Base-by-base conservation (phyloP, 2,888 invertebrate species). In the Odontothrips loti region DNA sequence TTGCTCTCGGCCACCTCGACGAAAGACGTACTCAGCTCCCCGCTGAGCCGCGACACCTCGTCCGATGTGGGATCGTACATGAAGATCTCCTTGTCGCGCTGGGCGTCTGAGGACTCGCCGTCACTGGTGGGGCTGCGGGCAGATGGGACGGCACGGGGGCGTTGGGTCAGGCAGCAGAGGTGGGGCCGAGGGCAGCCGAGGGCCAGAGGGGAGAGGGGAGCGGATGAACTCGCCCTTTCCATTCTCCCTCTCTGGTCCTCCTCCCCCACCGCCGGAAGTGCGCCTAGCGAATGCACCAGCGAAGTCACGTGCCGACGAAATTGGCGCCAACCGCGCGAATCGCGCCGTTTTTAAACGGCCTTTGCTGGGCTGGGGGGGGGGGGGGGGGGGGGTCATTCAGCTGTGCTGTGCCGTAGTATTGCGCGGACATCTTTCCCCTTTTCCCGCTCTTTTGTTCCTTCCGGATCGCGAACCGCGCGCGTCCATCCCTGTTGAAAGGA, bases 1-100 rank as follows among this genome's bases (percentile, higher is more conserved):
- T 96, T 96, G 84, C 94, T 94, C 88, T 95, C 95, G 34, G 96
- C 96, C 79, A 95, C 95, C 86, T 94, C 93, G 1, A 95, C 95
- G 85, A 96, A 96, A 63, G 95, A 94, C 80, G 92, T 91, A 8
- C 95, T 95, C 80, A 96, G 89, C 85, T 95, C 95, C 1, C 96
- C 95, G 84, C 91, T 92, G 34, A 96, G 88, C 87, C 93, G 94
- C 87, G 91, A 95, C 2, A 95, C 93, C 75, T 90, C 91, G 85
- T 93, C 91, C 6, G 93, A 92, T 82, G 90, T 88, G 79, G 95
- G 91, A 86, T 96, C 95, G 86, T 95, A 95, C 95, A 96, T 95
- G 87, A 91, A 96, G 85, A 96, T 95, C 88, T 95, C 95, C 86
- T 92, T 92, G 82, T 92, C 91, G 79, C 89, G 89, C 79, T 89